Evolutionary conservation across 2,888 invertebrate genomes (phyloP).

Genomic region (Noctua comes): DNA sequence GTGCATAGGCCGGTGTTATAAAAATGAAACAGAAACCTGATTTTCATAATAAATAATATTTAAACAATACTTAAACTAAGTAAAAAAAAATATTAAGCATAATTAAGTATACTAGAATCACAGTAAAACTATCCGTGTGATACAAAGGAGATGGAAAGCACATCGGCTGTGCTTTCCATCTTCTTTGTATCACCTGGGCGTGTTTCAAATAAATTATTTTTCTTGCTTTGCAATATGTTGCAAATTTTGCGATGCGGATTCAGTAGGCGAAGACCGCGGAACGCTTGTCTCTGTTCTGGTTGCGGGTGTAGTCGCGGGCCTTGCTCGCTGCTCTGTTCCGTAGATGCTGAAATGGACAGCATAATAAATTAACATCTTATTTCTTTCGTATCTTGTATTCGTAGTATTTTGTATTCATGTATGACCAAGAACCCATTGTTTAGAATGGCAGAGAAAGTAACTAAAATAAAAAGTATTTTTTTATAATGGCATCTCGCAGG

Average conservation of each 20-base stretch:
- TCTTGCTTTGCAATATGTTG: not conserved
- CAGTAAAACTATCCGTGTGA: not conserved
- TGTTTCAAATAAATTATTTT: not conserved
- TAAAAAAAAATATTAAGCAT: too few relatives aligned
- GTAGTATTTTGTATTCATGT: not conserved
- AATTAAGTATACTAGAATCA: not conserved
- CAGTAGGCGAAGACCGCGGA: constrained; percentile 92
- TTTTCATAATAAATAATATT: not conserved
- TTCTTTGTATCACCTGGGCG: not conserved
- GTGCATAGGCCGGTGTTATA: not conserved
- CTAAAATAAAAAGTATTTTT: not conserved
- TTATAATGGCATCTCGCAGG: too few relatives aligned
- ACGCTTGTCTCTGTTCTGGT: constrained; percentile 97
- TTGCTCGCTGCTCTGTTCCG: constrained; percentile 12
- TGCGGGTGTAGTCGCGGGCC: constrained; percentile 88
- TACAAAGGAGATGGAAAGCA: too few relatives aligned
- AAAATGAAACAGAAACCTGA: not conserved
- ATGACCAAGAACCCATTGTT: not conserved
- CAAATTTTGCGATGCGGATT: constrained; percentile 30
- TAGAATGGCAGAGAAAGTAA: too few relatives aligned
- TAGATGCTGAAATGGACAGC: constrained; percentile 1
- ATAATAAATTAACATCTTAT: constrained; percentile 72
- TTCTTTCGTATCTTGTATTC: not conserved
- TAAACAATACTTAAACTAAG: not conserved
- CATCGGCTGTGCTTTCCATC: not conserved